Percentiles rank a stretch among this genome's conserved stretches.
Conservation (phyloP, 2,888 invertebrate species). For the Ypsolopha scabrella region DNA sequence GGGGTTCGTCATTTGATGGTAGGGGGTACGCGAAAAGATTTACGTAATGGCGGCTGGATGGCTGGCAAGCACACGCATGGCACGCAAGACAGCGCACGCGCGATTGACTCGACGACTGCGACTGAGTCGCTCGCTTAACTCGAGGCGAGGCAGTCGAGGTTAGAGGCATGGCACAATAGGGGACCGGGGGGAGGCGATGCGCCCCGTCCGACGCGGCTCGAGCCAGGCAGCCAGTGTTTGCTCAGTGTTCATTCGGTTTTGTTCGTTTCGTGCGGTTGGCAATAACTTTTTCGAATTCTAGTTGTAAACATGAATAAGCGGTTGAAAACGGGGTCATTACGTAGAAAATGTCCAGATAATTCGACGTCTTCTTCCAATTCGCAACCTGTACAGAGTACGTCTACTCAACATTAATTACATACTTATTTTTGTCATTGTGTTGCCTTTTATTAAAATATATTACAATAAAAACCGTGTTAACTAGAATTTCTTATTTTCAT, state of each 20-base stretch:
- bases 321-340: slow-evolving; percentile 4
- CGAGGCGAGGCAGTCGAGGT: no score
- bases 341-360: slow-evolving; percentile 4
- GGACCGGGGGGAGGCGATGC: not conserved
- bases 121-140: no score
- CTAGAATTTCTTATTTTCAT: no score
- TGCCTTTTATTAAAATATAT: no score
- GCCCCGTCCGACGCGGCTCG: not conserved
- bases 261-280: not conserved
- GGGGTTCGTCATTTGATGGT: not conserved
- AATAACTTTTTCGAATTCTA: not conserved
- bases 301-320: slow-evolving; percentile 2
- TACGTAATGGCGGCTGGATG: no score
- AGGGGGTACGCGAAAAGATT: slow-evolving; percentile 1
- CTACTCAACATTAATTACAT: not conserved
- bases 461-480: no score
- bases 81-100: no score
- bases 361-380: not conserved
- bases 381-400: slow-evolving; percentile 3
- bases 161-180: not conserved
- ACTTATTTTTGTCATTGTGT: no score
- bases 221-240: not conserved
- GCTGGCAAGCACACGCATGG: no score
- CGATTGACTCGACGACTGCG: no score
- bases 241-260: not conserved